These are phyloP conservation scores for Etheostoma perlongum DNA, from an alignment of 2,797 vertebrate species.

Conservation along the genomic window DNA sequence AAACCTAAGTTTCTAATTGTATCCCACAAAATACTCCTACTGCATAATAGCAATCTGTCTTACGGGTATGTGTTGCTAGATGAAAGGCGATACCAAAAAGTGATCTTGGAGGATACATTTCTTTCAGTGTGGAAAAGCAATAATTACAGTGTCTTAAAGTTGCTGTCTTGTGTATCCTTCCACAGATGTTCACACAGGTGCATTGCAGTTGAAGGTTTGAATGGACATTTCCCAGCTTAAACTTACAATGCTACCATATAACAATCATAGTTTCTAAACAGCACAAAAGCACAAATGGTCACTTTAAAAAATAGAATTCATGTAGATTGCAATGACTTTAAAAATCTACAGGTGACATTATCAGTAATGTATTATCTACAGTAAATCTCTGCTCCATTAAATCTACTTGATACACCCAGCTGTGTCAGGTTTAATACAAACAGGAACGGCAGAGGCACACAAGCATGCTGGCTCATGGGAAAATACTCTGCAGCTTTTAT, in stretches of 20 bases:
- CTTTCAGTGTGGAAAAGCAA: neutral
- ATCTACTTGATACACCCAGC: neutral
- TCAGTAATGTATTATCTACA: neutral
- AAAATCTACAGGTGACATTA: too few relatives aligned
- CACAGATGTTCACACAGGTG: neutral
- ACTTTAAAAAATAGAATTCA: too few relatives aligned
- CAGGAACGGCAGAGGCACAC: slow-evolving; percentile 1
- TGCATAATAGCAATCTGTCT: neutral
- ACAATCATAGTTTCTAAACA: neutral
- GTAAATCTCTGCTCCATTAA: neutral
- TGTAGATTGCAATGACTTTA: too few relatives aligned
- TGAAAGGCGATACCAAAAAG: neutral
- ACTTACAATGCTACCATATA: neutral
- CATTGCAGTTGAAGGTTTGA: neutral
- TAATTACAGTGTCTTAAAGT: neutral
- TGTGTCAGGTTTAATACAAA: neutral
- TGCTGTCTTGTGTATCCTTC: neutral
- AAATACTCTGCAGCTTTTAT: too few relatives aligned
- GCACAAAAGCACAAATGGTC: neutral
- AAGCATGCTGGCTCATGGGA: too few relatives aligned
- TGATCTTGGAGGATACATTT: neutral
- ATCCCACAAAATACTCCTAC: neutral
- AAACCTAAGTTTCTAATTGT: neutral
- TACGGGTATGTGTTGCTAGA: neutral
- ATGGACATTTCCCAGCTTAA: neutral